These are phyloP conservation scores for Florisuga fusca DNA, from an alignment of 2,797 vertebrate genomes.

Conservation along the genomic window DNA sequence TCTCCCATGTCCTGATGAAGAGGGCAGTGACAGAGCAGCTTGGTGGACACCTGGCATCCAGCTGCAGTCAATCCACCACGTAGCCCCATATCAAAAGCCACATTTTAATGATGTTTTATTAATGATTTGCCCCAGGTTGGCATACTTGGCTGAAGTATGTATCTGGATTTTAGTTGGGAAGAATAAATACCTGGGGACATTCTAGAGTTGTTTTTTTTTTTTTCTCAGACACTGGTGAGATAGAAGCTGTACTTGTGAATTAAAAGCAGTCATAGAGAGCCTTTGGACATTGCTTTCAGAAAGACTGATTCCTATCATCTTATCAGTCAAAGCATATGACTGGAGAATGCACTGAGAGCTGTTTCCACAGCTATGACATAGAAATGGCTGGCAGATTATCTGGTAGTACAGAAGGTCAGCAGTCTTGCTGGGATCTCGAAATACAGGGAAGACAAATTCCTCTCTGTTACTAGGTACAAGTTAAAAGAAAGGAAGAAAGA, in stretches of 20 bases:
- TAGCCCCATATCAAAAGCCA: neutral
- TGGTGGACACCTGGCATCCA: no score
- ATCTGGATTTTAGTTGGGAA: slow-evolving; percentile 19
- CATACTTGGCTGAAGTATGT: neutral
- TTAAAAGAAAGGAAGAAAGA: neutral
- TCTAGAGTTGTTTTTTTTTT: neutral
- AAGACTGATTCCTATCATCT: slow-evolving; percentile 56
- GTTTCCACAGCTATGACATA: slow-evolving; percentile 38
- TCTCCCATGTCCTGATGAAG: no score
- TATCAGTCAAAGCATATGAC: slow-evolving; percentile 28
- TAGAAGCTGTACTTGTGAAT: slow-evolving; percentile 27
- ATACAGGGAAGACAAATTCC: slow-evolving; percentile 55
- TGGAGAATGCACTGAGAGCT: neutral
- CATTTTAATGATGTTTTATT: neutral
- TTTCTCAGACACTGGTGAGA: neutral
- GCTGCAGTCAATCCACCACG: no score
- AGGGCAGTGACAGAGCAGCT: no score
- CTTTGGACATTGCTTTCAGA: slow-evolving; percentile 65
- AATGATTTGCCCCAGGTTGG: neutral
- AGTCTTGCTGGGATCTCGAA: slow-evolving; percentile 26
- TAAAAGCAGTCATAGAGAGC: slow-evolving; percentile 43
- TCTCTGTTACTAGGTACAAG: slow-evolving; percentile 40
- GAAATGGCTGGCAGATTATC: slow-evolving; percentile 38
- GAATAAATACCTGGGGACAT: slow-evolving; percentile 18
- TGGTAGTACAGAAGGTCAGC: slow-evolving; percentile 55